Base-by-base conservation (phyloP, 2,888 invertebrate genomes). In the Sinopyrophorus schimmeli region DNA sequence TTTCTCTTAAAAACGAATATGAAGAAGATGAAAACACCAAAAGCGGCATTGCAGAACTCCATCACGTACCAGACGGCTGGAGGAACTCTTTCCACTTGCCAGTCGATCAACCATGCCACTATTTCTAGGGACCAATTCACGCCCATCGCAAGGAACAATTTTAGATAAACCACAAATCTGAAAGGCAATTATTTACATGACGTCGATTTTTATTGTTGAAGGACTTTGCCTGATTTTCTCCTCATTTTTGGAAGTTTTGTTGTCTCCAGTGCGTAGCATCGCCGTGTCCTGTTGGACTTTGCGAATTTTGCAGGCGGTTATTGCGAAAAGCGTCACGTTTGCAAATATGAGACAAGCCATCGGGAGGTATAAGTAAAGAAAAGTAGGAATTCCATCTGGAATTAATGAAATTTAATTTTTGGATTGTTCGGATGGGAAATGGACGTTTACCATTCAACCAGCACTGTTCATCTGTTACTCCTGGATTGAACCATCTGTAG, bases 71-170 rank as follows among this genome's bases (percentile, higher is more conserved):
- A 86, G 21, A 82, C 61, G 46, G 69, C 69, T 56, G 0, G 76
- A 74, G 5, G 76, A 63, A 0, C 76, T 75, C 24, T 27, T 6
- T 57, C 5, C 27, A 60, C 47, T 35, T 54, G 47, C 67, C 65
- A 64, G 14, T 61, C 59, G 10, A 83, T 79, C 2, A 79, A 52
- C 78, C 86, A 89, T 24, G 89, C 87, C 46, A 90, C 74, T 37
- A 89, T 78, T 68, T 91, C 91, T 73, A 85, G 81, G 0, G 82
- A 78, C 92, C 91, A 92, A 65, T 87, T 90, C 10, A 89, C 83
- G 0, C 91, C 92, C 89, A 91, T 91, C 15, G 91, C 88, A 58
- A 91, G 77, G 67, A 91, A 86, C 21, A 92, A 74, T 64, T 91
- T 89, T 60, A 90, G 65, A 67, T 90, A 91, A 2, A 91, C 74